Conservation (phyloP, 2,113 vertebrate species). For the Tricholaema leucomelas region DNA sequence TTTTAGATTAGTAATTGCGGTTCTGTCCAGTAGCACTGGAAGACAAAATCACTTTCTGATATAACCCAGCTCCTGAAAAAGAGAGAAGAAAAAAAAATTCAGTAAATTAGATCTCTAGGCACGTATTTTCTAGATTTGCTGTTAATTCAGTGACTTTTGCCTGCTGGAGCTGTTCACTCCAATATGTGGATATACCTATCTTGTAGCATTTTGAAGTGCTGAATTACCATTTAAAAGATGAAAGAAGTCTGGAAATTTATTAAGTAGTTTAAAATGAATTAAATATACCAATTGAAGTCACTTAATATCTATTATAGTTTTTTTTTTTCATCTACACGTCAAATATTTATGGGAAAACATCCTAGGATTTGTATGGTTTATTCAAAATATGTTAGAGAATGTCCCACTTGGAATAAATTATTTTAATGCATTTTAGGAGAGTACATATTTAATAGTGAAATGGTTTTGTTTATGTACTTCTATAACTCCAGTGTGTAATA, state of each 20-base stretch:
- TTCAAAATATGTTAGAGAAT: not conserved
- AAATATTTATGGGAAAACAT: constrained; percentile 18
- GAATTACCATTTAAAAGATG: not conserved
- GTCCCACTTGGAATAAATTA: constrained; percentile 10
- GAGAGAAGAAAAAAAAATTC: too few relatives aligned
- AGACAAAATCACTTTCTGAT: not conserved
- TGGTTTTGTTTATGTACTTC: constrained; percentile 37
- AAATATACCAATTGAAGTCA: not conserved
- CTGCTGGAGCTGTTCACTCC: not conserved
- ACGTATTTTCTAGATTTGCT: not conserved
- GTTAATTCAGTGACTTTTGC: not conserved
- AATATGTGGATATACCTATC: not conserved
- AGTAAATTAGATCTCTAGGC: not conserved
- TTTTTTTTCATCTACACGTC: not conserved
- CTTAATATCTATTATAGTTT: not conserved
- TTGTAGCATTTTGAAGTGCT: not conserved
- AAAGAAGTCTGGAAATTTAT: not conserved
- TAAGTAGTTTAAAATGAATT: not conserved
- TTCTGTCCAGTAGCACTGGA: not conserved
- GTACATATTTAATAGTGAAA: constrained; percentile 34
- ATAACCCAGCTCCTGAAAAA: not conserved
- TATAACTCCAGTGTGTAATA: not conserved
- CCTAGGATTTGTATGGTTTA: not conserved
- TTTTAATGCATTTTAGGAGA: constrained; percentile 28
- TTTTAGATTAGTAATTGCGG: not conserved